Conservation (phyloP, 2,113 vertebrate genomes). For the Recurvirostra avosetta region DNA sequence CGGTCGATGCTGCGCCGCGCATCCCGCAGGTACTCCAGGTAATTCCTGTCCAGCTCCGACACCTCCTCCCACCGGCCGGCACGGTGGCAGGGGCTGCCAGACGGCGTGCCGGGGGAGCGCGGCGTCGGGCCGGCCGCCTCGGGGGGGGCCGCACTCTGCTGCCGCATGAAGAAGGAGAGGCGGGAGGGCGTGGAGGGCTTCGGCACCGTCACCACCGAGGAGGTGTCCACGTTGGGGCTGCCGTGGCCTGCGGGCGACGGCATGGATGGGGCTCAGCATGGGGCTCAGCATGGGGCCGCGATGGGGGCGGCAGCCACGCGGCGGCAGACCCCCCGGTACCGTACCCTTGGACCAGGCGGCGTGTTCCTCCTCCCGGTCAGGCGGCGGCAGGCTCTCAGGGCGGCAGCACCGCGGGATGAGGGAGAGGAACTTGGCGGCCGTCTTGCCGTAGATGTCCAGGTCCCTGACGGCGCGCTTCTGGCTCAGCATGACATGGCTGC, state of each 20-base stretch:
- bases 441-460: conserved; percentile 89
- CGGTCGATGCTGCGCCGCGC: conserved; percentile 82
- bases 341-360: conserved; percentile 85
- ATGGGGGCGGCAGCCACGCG: fast-evolving
- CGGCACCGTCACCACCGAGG: conserved; percentile 64
- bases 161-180: conserved; percentile 88
- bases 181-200: conserved; percentile 90
- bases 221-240: conserved; percentile 84
- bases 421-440: conserved; percentile 91
- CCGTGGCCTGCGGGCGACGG: conserved; percentile 65
- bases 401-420: conserved; percentile 91
- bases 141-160: conserved; percentile 76
- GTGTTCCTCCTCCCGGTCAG: conserved; percentile 80
- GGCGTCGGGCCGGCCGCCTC: conserved; percentile 39
- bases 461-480: conserved; percentile 91
- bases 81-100: conserved; percentile 78
- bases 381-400: conserved; percentile 49
- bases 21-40: conserved; percentile 92
- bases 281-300: not conserved
- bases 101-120: conserved; percentile 63
- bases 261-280: not conserved
- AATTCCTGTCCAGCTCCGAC: conserved; percentile 85
- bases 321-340: not conserved
- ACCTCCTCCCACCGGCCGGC: conserved; percentile 71
- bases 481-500: conserved; percentile 96